Conservation (phyloP, 2,797 vertebrate species). For the Dipus sagitta region DNA sequence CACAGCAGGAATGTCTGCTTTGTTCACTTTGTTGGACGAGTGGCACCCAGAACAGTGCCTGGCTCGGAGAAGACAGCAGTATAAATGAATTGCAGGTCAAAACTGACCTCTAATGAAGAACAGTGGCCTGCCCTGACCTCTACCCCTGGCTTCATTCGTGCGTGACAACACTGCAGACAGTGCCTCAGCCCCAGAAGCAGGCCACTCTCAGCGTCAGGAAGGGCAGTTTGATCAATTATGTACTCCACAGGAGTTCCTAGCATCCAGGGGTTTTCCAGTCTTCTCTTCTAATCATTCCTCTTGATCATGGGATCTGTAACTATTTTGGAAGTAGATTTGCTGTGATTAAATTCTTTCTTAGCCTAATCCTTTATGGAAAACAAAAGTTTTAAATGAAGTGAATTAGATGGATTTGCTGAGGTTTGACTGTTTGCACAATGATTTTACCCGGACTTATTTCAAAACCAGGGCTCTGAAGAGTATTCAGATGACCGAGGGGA, state of each 20-base stretch:
- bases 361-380: conserved; percentile 74
- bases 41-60: background rate
- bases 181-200: background rate
- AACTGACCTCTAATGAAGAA: background rate
- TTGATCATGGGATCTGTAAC: conserved; percentile 67
- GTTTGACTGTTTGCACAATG: conserved; percentile 28
- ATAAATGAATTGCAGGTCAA: conserved; percentile 1
- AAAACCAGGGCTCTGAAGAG: conserved; percentile 11
- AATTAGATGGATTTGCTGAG: conserved; percentile 63
- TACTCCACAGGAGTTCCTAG: background rate
- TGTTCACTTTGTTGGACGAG: background rate
- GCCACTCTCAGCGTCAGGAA: background rate
- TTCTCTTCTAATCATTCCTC: conserved; percentile 58
- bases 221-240: background rate
- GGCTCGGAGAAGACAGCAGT: background rate
- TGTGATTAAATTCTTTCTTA: conserved; percentile 76
- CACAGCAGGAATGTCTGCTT: background rate
- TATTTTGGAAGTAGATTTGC: conserved; percentile 73
- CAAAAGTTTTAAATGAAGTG: conserved; percentile 63
- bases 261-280: background rate
- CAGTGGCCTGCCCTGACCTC: background rate
- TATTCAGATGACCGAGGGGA: background rate
- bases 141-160: background rate
- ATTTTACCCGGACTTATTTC: conserved; percentile 36
- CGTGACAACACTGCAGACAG: background rate